These are phyloP conservation scores for Torymus auratus DNA, from an alignment of 2,888 invertebrate genomes.

Conservation along the genomic window DNA sequence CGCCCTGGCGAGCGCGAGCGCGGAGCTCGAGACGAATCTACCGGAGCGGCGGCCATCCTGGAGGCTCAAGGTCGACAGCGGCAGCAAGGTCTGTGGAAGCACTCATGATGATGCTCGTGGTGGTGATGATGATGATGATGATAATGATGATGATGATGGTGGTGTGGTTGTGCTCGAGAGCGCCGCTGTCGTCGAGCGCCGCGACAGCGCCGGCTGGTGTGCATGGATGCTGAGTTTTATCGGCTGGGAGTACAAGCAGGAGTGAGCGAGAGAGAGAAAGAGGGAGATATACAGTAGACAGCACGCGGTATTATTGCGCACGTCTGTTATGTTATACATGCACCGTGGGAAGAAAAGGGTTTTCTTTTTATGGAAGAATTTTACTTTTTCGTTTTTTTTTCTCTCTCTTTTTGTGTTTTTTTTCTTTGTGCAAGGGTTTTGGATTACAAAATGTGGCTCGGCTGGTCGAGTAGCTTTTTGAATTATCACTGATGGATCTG, in stretches of 20 bases:
- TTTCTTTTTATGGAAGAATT: too few species aligned
- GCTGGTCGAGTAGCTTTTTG: too few species aligned
- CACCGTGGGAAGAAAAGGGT: conserved; percentile 7
- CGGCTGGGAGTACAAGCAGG: conserved; percentile 67
- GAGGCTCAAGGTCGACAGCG: conserved; percentile 92
- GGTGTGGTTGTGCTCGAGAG: conserved; percentile 23
- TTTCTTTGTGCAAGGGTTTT: conserved; percentile 40
- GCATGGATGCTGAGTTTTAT: conserved; percentile 69
- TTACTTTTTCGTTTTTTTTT: conserved; percentile 2
- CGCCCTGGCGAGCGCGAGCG: conserved; percentile 2
- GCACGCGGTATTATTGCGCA: background rate
- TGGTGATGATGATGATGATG: background rate
- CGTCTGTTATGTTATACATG: background rate
- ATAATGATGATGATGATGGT: conserved; percentile 11
- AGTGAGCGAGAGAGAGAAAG: conserved; percentile 5
- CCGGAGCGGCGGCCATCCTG: conserved; percentile 93
- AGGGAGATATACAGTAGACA: background rate
- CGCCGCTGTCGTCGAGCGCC: conserved; percentile 29
- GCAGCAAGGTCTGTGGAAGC: conserved; percentile 85
- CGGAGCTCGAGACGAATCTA: conserved; percentile 71
- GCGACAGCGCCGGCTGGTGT: conserved; percentile 67
- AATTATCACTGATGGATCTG: too few species aligned
- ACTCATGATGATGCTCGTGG: too few species aligned
- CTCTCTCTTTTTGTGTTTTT: conserved; percentile 28
- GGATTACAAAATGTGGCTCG: conserved; percentile 42